Percentiles rank a stretch among this genome's conserved stretches.
phyloP scores from a whole-genome alignment of 2,888 invertebrate genomes.

The Nysson spinosus region DNA sequence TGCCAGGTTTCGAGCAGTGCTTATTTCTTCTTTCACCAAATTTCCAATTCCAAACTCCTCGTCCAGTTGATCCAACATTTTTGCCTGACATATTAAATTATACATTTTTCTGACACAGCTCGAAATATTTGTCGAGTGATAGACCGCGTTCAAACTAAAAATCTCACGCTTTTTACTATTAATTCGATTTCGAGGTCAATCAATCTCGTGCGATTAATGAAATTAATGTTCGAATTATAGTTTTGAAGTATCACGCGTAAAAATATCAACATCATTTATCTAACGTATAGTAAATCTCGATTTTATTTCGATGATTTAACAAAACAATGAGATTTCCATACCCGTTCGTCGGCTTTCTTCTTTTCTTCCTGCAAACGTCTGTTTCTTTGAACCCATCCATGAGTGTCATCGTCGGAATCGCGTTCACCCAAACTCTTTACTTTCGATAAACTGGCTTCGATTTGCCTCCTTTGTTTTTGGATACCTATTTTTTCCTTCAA shows the following conservation, averaged over 20 bases:
- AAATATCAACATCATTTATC: too few relatives aligned
- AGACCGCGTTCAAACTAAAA: too few relatives aligned
- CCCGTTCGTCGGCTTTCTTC: conserved; percentile 89
- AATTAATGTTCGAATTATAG: too few relatives aligned
- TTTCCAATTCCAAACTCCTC: conserved; percentile 94
- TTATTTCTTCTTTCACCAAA: conserved; percentile 88
- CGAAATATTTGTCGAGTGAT: too few relatives aligned
- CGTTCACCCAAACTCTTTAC: conserved; percentile 84
- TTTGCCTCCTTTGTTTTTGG: conserved; percentile 87
- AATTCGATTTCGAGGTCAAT: too few relatives aligned
- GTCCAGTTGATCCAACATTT: conserved; percentile 96
- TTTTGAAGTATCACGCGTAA: too few relatives aligned
- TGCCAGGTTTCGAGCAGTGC: conserved; percentile 79
- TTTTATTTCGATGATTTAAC: too few relatives aligned
- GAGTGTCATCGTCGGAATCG: conserved; percentile 86
- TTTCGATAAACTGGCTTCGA: conserved; percentile 84
- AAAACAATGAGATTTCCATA: too few relatives aligned
- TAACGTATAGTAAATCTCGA: too few relatives aligned
- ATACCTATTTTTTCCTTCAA: conserved; percentile 88
- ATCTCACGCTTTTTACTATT: too few relatives aligned
- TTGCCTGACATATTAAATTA: conserved; percentile 82
- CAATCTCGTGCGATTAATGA: too few relatives aligned
- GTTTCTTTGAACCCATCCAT: conserved; percentile 90
- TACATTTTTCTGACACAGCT: too few relatives aligned
- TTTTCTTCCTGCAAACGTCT: conserved; percentile 88